A percentile compares a stretch with the other conserved stretches of the same genome.
Conservation (phyloP, 2,113 vertebrate species). For the Crotalus tigris region DNA sequence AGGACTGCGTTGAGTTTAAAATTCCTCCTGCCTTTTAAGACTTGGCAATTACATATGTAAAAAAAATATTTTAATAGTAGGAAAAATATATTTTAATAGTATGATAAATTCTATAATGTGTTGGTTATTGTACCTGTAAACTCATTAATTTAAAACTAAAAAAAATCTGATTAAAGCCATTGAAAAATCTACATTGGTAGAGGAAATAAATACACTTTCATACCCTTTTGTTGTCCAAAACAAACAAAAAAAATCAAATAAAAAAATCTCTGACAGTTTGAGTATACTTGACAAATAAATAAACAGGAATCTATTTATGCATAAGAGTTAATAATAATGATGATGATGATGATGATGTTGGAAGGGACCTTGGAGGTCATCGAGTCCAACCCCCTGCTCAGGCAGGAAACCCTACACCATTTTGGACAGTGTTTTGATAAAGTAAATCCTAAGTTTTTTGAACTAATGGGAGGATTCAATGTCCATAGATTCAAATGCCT, state of each 20-base stretch:
- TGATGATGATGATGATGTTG: no score
- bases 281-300: not conserved
- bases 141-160: not conserved
- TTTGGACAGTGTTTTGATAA: not conserved
- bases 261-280: not conserved
- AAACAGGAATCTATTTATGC: constrained; percentile 21
- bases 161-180: not conserved
- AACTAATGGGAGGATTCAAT: not conserved
- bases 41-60: not conserved
- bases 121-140: not conserved
- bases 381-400: no score
- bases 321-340: not conserved
- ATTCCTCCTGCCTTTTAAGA: not conserved
- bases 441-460: not conserved
- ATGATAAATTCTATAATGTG: not conserved
- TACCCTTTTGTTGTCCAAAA: constrained; percentile 43
- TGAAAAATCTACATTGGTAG: constrained; percentile 31
- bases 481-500: not conserved
- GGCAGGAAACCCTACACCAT: no score
- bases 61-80: not conserved
- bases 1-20: not conserved
- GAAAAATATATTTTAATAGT: not conserved
- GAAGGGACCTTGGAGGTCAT: no score
- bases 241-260: no score
- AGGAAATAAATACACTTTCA: constrained; percentile 36